Evolutionary conservation across 2,113 vertebrate genomes (phyloP).

Genomic region (Thermophis baileyi): DNA sequence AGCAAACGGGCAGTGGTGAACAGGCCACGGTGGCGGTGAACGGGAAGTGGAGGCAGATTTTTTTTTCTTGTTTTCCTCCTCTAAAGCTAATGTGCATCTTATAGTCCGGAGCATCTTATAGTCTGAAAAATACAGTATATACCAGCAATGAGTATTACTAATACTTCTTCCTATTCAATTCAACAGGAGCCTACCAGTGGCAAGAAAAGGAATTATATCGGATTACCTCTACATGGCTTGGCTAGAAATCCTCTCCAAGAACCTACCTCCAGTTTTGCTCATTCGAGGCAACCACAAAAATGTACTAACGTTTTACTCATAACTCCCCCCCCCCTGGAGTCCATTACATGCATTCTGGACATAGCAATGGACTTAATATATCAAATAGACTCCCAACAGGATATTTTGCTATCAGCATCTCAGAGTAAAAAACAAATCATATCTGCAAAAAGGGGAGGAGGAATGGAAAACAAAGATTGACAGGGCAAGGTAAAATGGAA

Average conservation of each 20-base stretch:
- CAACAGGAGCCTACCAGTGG: slow-evolving; percentile 92
- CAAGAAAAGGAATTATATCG: slow-evolving; percentile 89
- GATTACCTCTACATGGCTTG: slow-evolving; percentile 96
- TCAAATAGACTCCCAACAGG: not conserved
- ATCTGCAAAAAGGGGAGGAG: not conserved
- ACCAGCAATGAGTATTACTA: not conserved
- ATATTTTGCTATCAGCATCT: not conserved
- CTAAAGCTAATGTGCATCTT: too few relatives aligned
- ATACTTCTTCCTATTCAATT: slow-evolving; percentile 34
- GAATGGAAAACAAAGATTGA: not conserved
- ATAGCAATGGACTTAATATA: slow-evolving; percentile 3
- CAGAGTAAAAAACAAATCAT: not conserved
- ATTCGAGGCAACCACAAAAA: slow-evolving; percentile 98
- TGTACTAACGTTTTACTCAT: slow-evolving; percentile 97
- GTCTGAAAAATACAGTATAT: not conserved
- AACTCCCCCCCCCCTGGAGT: slow-evolving; percentile 35
- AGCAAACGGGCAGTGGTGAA: too few relatives aligned
- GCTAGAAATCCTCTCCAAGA: slow-evolving; percentile 90
- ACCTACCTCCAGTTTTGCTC: slow-evolving; percentile 89
- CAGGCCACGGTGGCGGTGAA: too few relatives aligned
- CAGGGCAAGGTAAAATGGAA: not conserved
- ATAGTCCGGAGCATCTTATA: too few relatives aligned
- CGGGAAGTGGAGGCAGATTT: too few relatives aligned
- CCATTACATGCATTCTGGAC: slow-evolving; percentile 22
- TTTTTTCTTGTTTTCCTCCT: too few relatives aligned